A percentile compares a stretch with the other conserved stretches of the same genome.
phyloP scores from a whole-genome alignment of 2,797 vertebrate species.

The Centroberyx gerrardi region DNA sequence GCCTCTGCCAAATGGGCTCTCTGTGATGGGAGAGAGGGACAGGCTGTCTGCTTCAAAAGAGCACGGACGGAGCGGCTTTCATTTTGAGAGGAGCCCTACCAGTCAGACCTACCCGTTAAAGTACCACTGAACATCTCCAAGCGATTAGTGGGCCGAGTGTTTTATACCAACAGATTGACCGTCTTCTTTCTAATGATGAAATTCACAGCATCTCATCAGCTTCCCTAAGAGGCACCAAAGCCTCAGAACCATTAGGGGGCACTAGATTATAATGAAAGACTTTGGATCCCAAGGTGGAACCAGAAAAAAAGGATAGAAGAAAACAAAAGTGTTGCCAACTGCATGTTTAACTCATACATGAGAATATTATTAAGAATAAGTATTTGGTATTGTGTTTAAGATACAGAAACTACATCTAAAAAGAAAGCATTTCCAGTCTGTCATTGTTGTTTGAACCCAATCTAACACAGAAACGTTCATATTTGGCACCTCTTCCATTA shows the following conservation, averaged over 20 bases:
- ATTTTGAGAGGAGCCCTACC: conserved; percentile 27
- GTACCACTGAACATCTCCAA: conserved; percentile 28
- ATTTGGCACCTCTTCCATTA: conserved; percentile 25
- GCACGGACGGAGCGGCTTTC: conserved; percentile 42
- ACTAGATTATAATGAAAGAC: conserved; percentile 73
- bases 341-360: background rate
- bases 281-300: background rate
- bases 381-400: background rate
- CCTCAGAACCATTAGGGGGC: conserved; percentile 74
- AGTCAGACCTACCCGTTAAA: conserved; percentile 34
- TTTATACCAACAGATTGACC: conserved; percentile 16
- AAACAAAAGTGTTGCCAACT: conserved; percentile 25
- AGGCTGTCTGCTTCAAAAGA: conserved; percentile 25
- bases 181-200: conserved; percentile 40
- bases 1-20: conserved; percentile 64
- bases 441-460: conserved; percentile 36
- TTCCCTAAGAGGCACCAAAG: conserved; percentile 44
- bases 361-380: no score
- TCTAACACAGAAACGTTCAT: conserved; percentile 35
- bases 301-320: conserved; percentile 15
- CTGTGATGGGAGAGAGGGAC: conserved; percentile 42
- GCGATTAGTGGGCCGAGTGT: conserved; percentile 23
- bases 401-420: conserved; percentile 35
- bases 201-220: conserved; percentile 30
- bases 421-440: conserved; percentile 24